Percentiles rank a stretch among this genome's conserved stretches.
Conservation (phyloP, 2,888 invertebrate species). For the Dynastes tityus region DNA sequence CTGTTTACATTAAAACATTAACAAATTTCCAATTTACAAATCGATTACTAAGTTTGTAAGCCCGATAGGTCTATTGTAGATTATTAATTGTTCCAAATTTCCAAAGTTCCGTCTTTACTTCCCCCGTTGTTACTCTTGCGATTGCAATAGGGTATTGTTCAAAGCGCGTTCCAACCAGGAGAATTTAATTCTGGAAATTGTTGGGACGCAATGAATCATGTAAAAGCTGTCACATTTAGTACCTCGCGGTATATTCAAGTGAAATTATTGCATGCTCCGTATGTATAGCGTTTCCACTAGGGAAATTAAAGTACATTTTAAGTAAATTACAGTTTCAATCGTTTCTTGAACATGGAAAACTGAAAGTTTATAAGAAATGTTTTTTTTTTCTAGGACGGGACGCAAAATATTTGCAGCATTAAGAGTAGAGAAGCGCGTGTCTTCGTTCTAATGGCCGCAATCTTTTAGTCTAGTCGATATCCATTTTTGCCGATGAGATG, state of each 20-base stretch:
- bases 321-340: background rate
- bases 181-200: slow-evolving; percentile 30
- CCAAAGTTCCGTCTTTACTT: background rate
- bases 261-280: background rate
- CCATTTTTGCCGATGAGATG: slow-evolving; percentile 33
- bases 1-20: no score
- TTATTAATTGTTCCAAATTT: slow-evolving; percentile 1
- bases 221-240: background rate
- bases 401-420: no score
- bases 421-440: background rate
- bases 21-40: no score
- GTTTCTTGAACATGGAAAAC: background rate
- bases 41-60: no score
- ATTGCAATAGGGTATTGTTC: slow-evolving; percentile 1
- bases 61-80: background rate
- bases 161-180: background rate
- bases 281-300: background rate
- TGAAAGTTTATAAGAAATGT: no score
- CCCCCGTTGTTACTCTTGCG: background rate
- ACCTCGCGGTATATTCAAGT: background rate
- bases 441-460: slow-evolving; percentile 12
- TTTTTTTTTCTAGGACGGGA: no score
- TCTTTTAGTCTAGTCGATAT: slow-evolving; percentile 38
- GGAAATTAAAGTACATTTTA: background rate
- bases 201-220: slow-evolving; percentile 24